A percentile compares a stretch with the other conserved stretches of the same genome.
These are phyloP conservation scores for Chelon auratus DNA, from an alignment of 2,797 vertebrate genomes.

Conservation along the genomic window DNA sequence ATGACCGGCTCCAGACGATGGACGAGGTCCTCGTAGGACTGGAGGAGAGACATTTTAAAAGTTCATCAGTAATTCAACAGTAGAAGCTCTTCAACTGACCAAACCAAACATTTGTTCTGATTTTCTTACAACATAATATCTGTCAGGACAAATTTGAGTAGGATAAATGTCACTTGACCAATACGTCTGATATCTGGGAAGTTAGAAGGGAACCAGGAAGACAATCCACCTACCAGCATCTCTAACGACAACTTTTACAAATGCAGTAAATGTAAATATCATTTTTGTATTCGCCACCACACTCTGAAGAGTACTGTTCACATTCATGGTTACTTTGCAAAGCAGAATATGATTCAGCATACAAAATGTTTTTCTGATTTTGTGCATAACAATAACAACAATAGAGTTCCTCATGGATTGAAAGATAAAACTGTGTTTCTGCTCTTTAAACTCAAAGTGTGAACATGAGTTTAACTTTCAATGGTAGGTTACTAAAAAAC, in stretches of 20 bases:
- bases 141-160: too few species aligned
- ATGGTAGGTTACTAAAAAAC: neutral
- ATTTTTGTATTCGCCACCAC: too few species aligned
- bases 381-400: neutral
- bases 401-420: neutral
- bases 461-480: neutral
- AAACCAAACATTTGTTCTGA: neutral
- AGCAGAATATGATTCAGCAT: too few species aligned
- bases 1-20: slow-evolving; percentile 94
- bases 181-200: too few species aligned
- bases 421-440: neutral
- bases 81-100: too few species aligned
- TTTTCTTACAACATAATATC: neutral
- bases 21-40: slow-evolving; percentile 94
- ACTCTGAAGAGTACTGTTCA: too few species aligned
- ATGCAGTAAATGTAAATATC: too few species aligned
- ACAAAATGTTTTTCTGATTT: too few species aligned
- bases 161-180: too few species aligned
- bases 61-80: neutral
- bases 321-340: too few species aligned
- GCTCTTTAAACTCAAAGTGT: neutral
- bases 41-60: slow-evolving; percentile 22
- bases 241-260: neutral
- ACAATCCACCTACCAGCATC: neutral
- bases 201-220: too few species aligned